Conservation (phyloP, 2,888 invertebrate species). For the Lasioglossum malachurum region DNA sequence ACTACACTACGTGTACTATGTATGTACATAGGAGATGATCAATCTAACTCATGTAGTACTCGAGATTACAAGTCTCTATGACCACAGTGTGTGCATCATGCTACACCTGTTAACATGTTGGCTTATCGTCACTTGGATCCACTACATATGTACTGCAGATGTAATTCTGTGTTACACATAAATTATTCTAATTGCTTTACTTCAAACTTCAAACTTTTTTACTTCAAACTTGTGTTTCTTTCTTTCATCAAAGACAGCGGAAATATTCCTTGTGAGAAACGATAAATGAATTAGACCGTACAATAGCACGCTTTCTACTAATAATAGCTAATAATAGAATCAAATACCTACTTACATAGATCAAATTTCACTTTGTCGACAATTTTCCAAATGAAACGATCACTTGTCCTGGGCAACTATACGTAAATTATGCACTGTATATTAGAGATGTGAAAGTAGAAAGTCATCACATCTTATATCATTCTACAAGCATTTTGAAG, state of each 20-base stretch:
- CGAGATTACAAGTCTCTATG: slow-evolving; percentile 5
- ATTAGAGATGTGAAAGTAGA: slow-evolving; percentile 28
- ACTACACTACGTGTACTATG: not conserved
- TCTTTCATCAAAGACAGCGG: no score
- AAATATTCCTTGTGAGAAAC: not conserved
- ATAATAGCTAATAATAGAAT: not conserved
- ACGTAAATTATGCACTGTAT: not conserved
- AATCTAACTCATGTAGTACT: slow-evolving; percentile 4
- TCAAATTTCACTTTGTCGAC: not conserved
- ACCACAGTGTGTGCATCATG: not conserved
- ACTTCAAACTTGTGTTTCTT: no score
- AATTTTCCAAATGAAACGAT: slow-evolving; percentile 7
- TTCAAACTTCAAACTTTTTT: no score
- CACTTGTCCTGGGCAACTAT: not conserved
- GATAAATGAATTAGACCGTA: not conserved
- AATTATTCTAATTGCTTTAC: no score
- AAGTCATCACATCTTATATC: slow-evolving; percentile 22
- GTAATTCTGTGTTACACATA: not conserved
- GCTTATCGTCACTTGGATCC: not conserved
- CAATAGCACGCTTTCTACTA: not conserved
- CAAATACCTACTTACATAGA: not conserved
- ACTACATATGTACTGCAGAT: not conserved
- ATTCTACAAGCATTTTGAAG: not conserved
- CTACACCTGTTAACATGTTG: slow-evolving; percentile 8
- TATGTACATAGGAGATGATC: not conserved